phyloP scores from a whole-genome alignment of 2,113 vertebrate species.

The Elanus axillaris region DNA sequence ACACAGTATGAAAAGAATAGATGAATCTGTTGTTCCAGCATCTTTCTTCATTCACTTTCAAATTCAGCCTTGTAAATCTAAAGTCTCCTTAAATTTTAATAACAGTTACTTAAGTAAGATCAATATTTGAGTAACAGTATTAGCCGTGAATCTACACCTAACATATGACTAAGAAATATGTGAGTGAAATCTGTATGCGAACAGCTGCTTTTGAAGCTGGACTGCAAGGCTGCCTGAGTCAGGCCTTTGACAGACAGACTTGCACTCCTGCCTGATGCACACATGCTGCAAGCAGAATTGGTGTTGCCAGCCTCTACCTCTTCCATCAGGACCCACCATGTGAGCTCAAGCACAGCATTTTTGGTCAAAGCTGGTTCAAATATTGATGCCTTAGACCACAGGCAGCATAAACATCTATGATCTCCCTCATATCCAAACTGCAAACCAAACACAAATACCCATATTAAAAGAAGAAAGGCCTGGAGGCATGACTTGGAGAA shows the following conservation, averaged over 20 bases:
- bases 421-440: neutral
- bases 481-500: neutral
- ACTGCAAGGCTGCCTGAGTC: neutral
- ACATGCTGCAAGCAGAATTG: neutral
- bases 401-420: neutral
- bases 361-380: neutral
- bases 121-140: neutral
- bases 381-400: neutral
- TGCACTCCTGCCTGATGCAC: fast-evolving
- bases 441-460: neutral
- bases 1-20: neutral
- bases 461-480: neutral
- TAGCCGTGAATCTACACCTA: neutral
- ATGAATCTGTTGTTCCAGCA: neutral
- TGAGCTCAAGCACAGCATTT: neutral
- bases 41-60: neutral
- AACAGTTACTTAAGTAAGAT: neutral
- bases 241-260: neutral
- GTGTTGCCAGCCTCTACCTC: neutral
- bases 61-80: neutral
- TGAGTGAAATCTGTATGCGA: neutral
- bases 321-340: fast-evolving
- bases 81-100: neutral
- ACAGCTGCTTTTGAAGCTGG: neutral
- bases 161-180: neutral